phyloP scores from a whole-genome alignment of 2,888 invertebrate species.

The Chymomyza amoena region DNA sequence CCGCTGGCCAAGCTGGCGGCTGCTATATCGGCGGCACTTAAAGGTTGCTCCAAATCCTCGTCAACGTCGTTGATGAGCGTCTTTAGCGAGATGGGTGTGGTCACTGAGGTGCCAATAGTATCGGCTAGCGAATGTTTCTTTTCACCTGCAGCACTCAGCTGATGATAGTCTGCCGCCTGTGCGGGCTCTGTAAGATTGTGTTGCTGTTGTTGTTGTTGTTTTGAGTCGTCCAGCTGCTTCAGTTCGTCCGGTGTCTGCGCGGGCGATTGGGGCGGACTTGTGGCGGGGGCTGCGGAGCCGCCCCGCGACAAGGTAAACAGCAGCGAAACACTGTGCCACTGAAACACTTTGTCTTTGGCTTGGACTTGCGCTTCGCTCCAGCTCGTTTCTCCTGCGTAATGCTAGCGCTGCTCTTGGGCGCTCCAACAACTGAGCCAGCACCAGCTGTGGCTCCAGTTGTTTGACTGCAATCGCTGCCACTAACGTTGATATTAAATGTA shows the following conservation, averaged over 20 bases:
- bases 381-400: neutral
- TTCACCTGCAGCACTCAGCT: conserved; percentile 25
- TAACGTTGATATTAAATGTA: conserved; percentile 29
- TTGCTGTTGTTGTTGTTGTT: conserved; percentile 19
- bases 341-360: conserved; percentile 76
- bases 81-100: conserved; percentile 74
- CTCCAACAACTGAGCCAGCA: neutral
- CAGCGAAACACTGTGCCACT: conserved; percentile 89
- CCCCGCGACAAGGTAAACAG: conserved; percentile 91
- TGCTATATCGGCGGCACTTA: conserved; percentile 73
- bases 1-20: conserved; percentile 73
- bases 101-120: conserved; percentile 73
- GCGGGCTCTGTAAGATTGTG: neutral
- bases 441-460: conserved; percentile 2
- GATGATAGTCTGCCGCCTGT: conserved; percentile 27
- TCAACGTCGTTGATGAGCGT: conserved; percentile 75
- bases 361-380: conserved; percentile 70
- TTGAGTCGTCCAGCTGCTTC: conserved; percentile 34
- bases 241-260: conserved; percentile 73
- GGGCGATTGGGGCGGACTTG: conserved; percentile 80
- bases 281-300: conserved; percentile 84
- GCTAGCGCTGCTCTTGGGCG: neutral
- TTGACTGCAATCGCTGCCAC: conserved; percentile 24
- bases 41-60: conserved; percentile 61
- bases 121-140: conserved; percentile 75